phyloP scores from a whole-genome alignment of 2,113 vertebrate species.

The Channa maculata region DNA sequence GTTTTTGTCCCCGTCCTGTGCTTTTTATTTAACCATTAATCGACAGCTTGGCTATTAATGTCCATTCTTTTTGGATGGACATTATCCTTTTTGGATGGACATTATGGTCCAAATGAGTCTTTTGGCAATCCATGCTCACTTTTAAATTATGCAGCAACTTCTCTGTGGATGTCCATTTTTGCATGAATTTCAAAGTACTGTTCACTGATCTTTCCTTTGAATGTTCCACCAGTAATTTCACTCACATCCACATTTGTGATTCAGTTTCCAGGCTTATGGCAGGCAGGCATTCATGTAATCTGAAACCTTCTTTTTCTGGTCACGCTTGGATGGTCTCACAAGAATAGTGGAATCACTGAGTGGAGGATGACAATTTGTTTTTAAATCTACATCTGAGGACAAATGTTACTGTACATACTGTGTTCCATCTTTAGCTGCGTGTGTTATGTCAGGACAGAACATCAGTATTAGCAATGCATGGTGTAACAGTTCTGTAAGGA shows the following conservation, averaged over 20 bases:
- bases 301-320: not conserved
- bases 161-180: not conserved
- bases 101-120: no score
- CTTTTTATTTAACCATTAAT: constrained; percentile 7
- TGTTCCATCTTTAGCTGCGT: constrained; percentile 15
- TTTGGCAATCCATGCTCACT: no score
- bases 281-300: not conserved
- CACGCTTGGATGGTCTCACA: not conserved
- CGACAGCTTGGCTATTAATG: not conserved
- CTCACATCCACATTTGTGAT: not conserved
- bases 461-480: constrained; percentile 25
- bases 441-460: not conserved
- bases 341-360: not conserved
- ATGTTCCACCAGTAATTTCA: not conserved
- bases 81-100: no score
- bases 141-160: no score
- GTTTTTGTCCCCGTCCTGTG: not conserved
- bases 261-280: not conserved
- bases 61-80: not conserved
- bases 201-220: not conserved
- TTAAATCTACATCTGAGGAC: not conserved
- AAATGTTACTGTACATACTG: not conserved
- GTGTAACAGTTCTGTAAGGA: constrained; percentile 55
- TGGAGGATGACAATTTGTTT: not conserved
- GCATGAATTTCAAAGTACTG: not conserved